phyloP scores from a whole-genome alignment of 2,113 vertebrate genomes.

The Equus przewalskii region DNA sequence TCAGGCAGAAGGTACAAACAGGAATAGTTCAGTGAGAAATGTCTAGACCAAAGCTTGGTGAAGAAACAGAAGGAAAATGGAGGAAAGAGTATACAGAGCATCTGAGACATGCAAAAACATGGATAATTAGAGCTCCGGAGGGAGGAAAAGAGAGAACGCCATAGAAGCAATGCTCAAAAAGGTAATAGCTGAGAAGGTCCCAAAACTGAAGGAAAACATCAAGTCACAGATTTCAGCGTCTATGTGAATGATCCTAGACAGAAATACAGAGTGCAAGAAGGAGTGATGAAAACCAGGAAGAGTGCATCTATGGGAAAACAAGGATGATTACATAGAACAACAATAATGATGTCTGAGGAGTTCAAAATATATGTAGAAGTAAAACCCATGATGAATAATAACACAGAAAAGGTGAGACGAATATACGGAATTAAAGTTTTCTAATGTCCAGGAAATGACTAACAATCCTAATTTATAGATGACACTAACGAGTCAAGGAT shows the following conservation, averaged over 20 bases:
- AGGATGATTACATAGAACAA: background rate
- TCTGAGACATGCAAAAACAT: background rate
- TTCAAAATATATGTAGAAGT: background rate
- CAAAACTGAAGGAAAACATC: background rate
- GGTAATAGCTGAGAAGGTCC: background rate
- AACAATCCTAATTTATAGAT: background rate
- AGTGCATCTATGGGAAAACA: background rate
- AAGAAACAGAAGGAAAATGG: background rate
- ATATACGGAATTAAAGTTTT: background rate
- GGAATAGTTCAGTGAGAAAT: background rate
- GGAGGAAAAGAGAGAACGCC: background rate
- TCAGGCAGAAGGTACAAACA: background rate
- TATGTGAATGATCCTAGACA: background rate
- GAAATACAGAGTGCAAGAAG: background rate
- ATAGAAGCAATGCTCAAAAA: background rate
- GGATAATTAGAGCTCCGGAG: background rate
- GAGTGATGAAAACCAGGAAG: background rate
- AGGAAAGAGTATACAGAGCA: background rate
- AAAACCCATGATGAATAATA: background rate
- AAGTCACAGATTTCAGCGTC: background rate
- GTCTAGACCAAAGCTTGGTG: background rate
- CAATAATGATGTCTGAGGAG: background rate
- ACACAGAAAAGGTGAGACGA: background rate
- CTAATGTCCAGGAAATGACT: background rate
- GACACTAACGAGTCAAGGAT: background rate